These are phyloP conservation scores for Drosophila kanekoi DNA, from an alignment of 2,888 invertebrate genomes.

Conservation along the genomic window DNA sequence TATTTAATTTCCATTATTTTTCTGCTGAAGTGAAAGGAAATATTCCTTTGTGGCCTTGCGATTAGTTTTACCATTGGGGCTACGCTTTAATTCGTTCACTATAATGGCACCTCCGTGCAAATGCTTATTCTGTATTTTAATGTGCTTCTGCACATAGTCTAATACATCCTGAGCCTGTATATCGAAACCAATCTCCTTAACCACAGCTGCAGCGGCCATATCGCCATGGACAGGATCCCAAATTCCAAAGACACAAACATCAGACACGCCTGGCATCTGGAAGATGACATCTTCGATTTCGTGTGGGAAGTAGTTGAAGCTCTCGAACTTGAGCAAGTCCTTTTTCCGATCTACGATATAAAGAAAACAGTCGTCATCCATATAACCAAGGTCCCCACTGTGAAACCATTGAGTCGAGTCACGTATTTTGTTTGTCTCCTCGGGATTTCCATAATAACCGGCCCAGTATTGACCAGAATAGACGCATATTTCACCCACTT, in stretches of 20 bases:
- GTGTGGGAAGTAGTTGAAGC: slow-evolving; percentile 76
- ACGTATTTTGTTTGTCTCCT: slow-evolving; percentile 62
- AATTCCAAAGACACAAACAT: slow-evolving; percentile 80
- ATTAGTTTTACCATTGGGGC: slow-evolving; percentile 75
- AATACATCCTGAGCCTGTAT: slow-evolving; percentile 73
- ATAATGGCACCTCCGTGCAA: slow-evolving; percentile 79
- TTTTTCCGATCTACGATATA: slow-evolving; percentile 79
- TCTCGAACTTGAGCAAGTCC: slow-evolving; percentile 79
- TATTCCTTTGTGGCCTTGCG: slow-evolving; percentile 53
- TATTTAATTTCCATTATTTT: too few species aligned
- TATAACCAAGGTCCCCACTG: slow-evolving; percentile 83
- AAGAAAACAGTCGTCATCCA: slow-evolving; percentile 81
- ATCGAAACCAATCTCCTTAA: slow-evolving; percentile 57
- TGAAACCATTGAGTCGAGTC: slow-evolving; percentile 79
- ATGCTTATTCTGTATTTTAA: slow-evolving; percentile 72
- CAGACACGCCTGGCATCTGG: slow-evolving; percentile 71
- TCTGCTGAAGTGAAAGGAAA: too few species aligned
- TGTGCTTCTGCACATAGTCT: slow-evolving; percentile 65
- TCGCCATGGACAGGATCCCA: slow-evolving; percentile 75
- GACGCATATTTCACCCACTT: slow-evolving; percentile 78
- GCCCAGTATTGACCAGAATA: slow-evolving; percentile 64
- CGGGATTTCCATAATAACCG: slow-evolving; percentile 80
- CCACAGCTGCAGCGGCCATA: slow-evolving; percentile 80
- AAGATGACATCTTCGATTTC: slow-evolving; percentile 80
- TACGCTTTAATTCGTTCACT: slow-evolving; percentile 70